Percentiles rank a stretch among this genome's conserved stretches.
Conservation (phyloP, 2,797 vertebrate genomes). For the Tiaroga cobitis region DNA sequence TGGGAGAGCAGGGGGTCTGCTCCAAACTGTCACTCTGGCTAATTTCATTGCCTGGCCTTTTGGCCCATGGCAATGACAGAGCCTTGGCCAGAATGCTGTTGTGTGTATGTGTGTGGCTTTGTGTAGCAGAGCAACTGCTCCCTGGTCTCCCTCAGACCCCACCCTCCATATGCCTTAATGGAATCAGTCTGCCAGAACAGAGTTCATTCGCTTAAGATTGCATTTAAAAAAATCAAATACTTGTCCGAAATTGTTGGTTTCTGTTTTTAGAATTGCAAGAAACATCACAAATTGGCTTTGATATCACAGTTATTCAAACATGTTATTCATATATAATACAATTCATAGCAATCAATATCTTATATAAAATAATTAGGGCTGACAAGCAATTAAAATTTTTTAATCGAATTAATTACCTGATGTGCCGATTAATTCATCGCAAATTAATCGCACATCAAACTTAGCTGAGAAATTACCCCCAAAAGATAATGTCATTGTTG, state of each 20-base stretch:
- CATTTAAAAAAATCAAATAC: neutral
- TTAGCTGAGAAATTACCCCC: no score
- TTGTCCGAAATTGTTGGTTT: neutral
- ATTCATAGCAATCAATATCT: neutral
- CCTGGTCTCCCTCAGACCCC: slow-evolving; percentile 35
- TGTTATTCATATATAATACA: neutral
- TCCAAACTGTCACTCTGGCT: slow-evolving; percentile 62
- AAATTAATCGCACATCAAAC: no score
- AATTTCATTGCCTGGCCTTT: slow-evolving; percentile 70
- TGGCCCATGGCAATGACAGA: slow-evolving; percentile 58
- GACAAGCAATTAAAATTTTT: no score
- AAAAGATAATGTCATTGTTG: no score
- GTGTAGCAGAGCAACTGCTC: slow-evolving; percentile 35
- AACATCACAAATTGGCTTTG: neutral
- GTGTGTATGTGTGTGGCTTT: slow-evolving; percentile 29
- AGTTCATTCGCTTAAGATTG: slow-evolving; percentile 57
- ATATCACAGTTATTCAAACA: neutral
- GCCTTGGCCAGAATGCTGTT: slow-evolving; percentile 21
- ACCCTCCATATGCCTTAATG: slow-evolving; percentile 57
- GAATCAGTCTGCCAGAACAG: slow-evolving; percentile 57
- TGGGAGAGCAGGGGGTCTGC: slow-evolving; percentile 51
- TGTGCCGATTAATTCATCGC: no score
- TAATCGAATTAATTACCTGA: no score
- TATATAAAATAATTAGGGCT: neutral
- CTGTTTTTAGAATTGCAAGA: neutral